A percentile compares a stretch with the other conserved stretches of the same genome.
These are phyloP conservation scores for Andrena hattorfiana DNA, from an alignment of 2,888 invertebrate species.

Conservation along the genomic window DNA sequence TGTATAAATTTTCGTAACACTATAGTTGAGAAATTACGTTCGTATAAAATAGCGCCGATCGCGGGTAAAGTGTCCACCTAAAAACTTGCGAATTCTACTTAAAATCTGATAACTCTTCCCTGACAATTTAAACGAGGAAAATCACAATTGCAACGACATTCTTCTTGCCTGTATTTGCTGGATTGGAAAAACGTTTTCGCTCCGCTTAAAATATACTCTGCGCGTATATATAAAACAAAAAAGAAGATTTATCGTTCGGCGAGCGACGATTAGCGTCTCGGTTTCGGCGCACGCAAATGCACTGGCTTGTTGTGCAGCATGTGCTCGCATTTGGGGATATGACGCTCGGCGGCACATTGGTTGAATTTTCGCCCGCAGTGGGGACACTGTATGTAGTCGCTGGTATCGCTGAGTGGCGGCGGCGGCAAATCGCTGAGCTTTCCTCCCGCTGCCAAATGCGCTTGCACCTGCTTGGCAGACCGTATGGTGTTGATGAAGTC, in stretches of 20 bases:
- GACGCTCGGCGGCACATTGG: slow-evolving; percentile 93
- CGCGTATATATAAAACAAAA: background rate
- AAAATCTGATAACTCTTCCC: background rate
- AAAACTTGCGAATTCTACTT: background rate
- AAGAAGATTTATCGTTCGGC: background rate
- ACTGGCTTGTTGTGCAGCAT: slow-evolving; percentile 93
- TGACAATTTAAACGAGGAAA: background rate
- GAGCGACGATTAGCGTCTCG: slow-evolving; percentile 58
- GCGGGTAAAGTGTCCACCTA: slow-evolving; percentile 8
- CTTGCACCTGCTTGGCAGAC: slow-evolving; percentile 94
- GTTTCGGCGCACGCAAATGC: slow-evolving; percentile 65
- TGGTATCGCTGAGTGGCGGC: slow-evolving; percentile 95
- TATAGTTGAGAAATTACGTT: background rate
- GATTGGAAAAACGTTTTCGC: too few species aligned
- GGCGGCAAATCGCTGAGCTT: slow-evolving; percentile 95
- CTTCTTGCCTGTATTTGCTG: background rate
- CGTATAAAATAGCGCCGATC: slow-evolving; percentile 20
- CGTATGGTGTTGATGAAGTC: slow-evolving; percentile 96
- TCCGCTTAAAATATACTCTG: too few species aligned
- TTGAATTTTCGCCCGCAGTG: slow-evolving; percentile 95
- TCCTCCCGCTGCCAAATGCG: slow-evolving; percentile 93
- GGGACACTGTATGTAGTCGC: slow-evolving; percentile 96
- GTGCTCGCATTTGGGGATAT: slow-evolving; percentile 96
- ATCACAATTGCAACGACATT: background rate
- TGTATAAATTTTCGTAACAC: slow-evolving; percentile 16